Conservation (phyloP, 2,113 vertebrate genomes). For the Ctenomys sociabilis region DNA sequence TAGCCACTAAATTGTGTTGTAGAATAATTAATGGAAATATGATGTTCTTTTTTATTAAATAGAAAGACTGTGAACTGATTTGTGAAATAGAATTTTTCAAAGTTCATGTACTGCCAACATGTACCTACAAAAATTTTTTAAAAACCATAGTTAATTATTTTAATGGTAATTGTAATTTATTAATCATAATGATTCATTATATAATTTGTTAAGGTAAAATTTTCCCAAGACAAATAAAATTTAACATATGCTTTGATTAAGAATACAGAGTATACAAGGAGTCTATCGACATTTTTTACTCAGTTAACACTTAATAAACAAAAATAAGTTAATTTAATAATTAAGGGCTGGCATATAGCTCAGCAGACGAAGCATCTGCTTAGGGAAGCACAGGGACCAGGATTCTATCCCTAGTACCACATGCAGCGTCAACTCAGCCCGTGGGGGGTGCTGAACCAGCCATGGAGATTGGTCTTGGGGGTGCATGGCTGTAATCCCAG, state of each 20-base stretch:
- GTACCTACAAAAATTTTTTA: not conserved
- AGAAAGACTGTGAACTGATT: not conserved
- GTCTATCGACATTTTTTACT: not conserved
- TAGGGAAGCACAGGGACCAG: no score
- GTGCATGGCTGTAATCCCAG: no score
- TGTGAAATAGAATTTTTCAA: not conserved
- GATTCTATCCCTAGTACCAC: no score
- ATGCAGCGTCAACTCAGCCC: no score
- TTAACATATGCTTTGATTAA: not conserved
- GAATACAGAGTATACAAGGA: not conserved
- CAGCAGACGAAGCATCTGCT: no score
- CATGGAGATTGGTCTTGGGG: no score
- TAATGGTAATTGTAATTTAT: not conserved
- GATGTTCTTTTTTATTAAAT: constrained; percentile 9
- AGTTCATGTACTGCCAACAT: not conserved
- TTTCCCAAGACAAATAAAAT: not conserved
- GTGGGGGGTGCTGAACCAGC: no score
- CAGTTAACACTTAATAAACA: not conserved
- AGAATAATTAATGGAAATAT: not conserved
- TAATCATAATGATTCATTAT: not conserved
- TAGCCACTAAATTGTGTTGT: not conserved
- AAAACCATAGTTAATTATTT: not conserved
- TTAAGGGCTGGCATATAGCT: no score
- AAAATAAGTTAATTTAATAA: not conserved
- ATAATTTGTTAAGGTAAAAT: constrained; percentile 5